These are phyloP conservation scores for Adelges cooleyi DNA, from an alignment of 1,140 invertebrate species.

Conservation along the genomic window DNA sequence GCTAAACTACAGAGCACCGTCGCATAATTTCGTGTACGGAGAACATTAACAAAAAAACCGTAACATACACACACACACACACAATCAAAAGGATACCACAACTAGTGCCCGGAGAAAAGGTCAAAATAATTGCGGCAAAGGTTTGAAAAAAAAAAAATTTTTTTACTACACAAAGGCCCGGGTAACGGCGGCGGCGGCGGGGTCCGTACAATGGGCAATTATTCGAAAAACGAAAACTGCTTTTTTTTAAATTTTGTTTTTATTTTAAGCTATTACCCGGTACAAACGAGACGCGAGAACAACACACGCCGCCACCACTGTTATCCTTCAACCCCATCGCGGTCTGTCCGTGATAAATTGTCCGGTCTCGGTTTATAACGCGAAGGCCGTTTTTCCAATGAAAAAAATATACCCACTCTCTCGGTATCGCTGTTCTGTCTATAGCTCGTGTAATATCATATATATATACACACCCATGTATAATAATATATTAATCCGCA, in stretches of 20 bases:
- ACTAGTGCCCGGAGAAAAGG: not conserved
- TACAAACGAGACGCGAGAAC: conserved; percentile 5
- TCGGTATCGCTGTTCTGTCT: no score
- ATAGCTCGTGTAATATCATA: no score
- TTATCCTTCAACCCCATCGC: not conserved
- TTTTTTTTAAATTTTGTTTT: not conserved
- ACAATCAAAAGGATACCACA: not conserved
- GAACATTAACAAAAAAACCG: not conserved
- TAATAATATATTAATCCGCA: no score
- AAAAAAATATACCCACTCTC: not conserved
- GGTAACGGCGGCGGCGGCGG: not conserved
- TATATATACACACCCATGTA: no score
- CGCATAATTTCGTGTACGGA: conserved; percentile 13
- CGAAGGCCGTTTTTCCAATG: not conserved
- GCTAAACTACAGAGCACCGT: conserved; percentile 3
- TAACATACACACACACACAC: not conserved
- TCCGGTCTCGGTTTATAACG: not conserved
- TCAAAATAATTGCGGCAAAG: conserved; percentile 3
- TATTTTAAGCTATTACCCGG: conserved; percentile 19
- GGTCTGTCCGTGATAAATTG: conserved; percentile 7
- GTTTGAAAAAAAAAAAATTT: no score
- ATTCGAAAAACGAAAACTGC: conserved; percentile 12
- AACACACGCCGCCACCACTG: not conserved
- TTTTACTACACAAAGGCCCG: no score
- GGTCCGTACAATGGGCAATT: conserved; percentile 7